Evolutionary conservation across 1,140 invertebrate genomes (phyloP), one percentile per base, ranked within the genome.

Genomic region (Pogonomyrmex californicus): DNA sequence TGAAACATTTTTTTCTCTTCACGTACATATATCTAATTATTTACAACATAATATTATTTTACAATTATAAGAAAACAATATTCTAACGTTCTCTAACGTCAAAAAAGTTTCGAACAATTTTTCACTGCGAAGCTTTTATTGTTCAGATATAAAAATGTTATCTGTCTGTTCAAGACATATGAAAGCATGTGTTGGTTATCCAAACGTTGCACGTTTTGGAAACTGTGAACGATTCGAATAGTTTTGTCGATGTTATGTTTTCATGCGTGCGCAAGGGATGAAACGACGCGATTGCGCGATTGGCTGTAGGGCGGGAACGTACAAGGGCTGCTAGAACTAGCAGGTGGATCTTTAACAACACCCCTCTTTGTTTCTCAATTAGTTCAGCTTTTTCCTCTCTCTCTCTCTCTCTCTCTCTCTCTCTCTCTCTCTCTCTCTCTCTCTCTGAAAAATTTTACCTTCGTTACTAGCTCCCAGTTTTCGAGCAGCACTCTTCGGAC

Each of bases 281-380:
- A 87, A 33, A 89, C 23, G 58, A 90, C 88, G 83, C 91, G 88
- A 77, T 91, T 66, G 75, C 86, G 88, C 86, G 93, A 95, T 95
- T 95, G 94, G 94, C 89, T 91, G 91, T 89, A 92, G 94, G 94
- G 93, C 94, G 94, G 91, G 86, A 86, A 92, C 93, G 66, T 79
- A 85, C 41, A 60, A 77, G 88, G 91, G 86, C 87, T 87, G 86
- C 78, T 86, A 65, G 54, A 86, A 68, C 56, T 85, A 89, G 94
- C 94, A 95, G 94, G 94, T 95, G 94, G 92, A 95, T 93, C 91
- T 91, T 90, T 87, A 89, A 90, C 88, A 91, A 87, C 91, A 93
- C 88, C 92, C 83, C 91, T 92, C 62, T 93, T 93, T 93, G 92
- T 94, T 88, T 91, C 79, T 92, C 93, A 94, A 94, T 94, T 94